These are phyloP conservation scores for Hyles vespertilio DNA, from an alignment of 1,140 invertebrate genomes.

Conservation along the genomic window DNA sequence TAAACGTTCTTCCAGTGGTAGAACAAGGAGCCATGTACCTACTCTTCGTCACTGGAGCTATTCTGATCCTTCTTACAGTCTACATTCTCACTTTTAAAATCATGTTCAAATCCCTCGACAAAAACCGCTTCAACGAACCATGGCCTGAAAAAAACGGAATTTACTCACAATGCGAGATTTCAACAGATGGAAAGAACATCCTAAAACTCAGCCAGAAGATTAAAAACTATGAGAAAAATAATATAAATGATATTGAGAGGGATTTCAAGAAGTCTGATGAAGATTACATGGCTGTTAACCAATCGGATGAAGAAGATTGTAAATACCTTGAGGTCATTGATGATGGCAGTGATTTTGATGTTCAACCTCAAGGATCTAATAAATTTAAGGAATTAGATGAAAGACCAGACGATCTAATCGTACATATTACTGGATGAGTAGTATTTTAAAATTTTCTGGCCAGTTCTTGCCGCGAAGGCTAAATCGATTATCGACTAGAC, in stretches of 20 bases:
- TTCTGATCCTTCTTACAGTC: constrained; percentile 41
- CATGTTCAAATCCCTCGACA: constrained; percentile 50
- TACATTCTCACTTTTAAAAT: constrained; percentile 61
- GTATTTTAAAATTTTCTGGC: too few species aligned
- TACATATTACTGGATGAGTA: too few species aligned
- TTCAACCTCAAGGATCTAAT: not conserved
- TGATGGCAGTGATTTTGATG: constrained; percentile 49
- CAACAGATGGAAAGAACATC: constrained; percentile 39
- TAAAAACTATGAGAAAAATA: constrained; percentile 6
- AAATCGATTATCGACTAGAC: too few species aligned
- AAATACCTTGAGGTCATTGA: constrained; percentile 67
- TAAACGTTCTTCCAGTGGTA: constrained; percentile 80
- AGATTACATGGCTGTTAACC: constrained; percentile 37
- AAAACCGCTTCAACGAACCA: constrained; percentile 27
- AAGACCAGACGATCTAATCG: too few species aligned
- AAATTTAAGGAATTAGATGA: constrained; percentile 6
- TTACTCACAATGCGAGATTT: constrained; percentile 62
- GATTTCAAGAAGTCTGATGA: constrained; percentile 37
- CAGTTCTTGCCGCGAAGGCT: too few species aligned
- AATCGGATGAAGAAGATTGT: constrained; percentile 55
- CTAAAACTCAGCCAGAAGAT: constrained; percentile 23
- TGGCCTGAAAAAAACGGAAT: constrained; percentile 44
- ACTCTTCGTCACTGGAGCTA: constrained; percentile 74
- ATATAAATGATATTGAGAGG: not conserved
- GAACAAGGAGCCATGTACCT: constrained; percentile 78